Evolutionary conservation across 30 jellyfish, hydroid and myxozoan genomes (phyloP).

Genomic region (Euphysa ruthae): DNA sequence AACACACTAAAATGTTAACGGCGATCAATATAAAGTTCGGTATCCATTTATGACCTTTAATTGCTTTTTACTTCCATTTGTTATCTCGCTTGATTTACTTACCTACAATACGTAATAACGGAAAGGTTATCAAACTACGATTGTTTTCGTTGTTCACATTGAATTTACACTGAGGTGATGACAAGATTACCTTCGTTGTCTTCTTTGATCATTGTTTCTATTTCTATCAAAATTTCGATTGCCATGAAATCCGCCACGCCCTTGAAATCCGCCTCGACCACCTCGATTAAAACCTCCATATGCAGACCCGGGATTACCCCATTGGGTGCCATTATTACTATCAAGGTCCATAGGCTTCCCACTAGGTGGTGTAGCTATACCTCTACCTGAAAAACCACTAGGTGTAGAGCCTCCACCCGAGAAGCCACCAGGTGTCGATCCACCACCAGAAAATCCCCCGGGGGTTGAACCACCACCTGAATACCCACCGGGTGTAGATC

Average conservation of each 20-base stretch:
- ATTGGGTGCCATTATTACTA: slow-evolving; percentile 3
- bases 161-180: too few species aligned
- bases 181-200: slow-evolving; percentile 1
- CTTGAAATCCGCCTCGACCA: background rate
- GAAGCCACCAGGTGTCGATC: slow-evolving; percentile 14
- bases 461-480: slow-evolving; percentile 28
- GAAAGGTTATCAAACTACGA: too few species aligned
- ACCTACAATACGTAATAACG: too few species aligned
- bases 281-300: slow-evolving; percentile 6
- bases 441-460: background rate
- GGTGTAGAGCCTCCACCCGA: slow-evolving; percentile 26
- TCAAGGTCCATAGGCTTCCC: background rate
- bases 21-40: too few species aligned
- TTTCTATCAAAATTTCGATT: background rate
- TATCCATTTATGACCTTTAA: too few species aligned
- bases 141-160: too few species aligned
- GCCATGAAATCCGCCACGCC: slow-evolving; percentile 1
- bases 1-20: too few species aligned
- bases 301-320: background rate
- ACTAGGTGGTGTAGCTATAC: background rate
- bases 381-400: background rate
- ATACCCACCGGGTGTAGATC: background rate
- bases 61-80: too few species aligned
- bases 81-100: too few species aligned
- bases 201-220: background rate